phyloP scores from a whole-genome alignment of 2,888 invertebrate genomes.

The Polylopha cassiicola region DNA sequence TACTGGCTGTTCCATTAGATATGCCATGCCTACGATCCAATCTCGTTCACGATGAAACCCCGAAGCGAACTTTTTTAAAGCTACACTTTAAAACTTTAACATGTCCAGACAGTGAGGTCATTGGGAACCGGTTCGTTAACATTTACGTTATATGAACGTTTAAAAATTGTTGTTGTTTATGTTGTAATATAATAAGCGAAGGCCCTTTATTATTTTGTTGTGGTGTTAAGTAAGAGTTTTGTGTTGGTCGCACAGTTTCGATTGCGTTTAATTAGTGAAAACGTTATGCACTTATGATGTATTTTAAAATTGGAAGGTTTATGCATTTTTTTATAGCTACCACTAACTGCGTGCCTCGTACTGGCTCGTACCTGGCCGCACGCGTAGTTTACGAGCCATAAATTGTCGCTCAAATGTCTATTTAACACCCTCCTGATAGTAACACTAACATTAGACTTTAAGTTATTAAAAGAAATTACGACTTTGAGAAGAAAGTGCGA shows the following conservation, averaged over 20 bases:
- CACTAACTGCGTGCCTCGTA: no score
- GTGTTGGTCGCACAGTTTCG: no score
- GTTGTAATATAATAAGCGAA: constrained; percentile 2
- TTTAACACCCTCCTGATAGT: constrained; percentile 27
- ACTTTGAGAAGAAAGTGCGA: constrained; percentile 35
- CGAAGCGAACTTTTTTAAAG: constrained; percentile 9
- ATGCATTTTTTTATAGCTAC: no score
- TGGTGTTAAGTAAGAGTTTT: no score
- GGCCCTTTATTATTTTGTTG: no score
- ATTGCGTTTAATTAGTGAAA: no score
- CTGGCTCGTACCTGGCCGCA: constrained; percentile 13
- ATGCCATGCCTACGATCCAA: no score
- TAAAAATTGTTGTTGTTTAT: constrained; percentile 30
- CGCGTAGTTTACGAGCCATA: constrained; percentile 33
- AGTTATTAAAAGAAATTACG: constrained; percentile 40
- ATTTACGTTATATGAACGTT: constrained; percentile 34
- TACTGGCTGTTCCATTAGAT: no score
- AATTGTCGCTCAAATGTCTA: constrained; percentile 31
- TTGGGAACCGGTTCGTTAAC: constrained; percentile 51
- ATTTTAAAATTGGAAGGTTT: no score
- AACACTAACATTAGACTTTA: constrained; percentile 34
- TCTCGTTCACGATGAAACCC: no score
- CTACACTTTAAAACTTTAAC: constrained; percentile 27
- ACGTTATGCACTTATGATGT: no score
- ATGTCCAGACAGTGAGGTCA: constrained; percentile 63